Percentiles rank a stretch among this genome's conserved stretches.
These are phyloP conservation scores for Listronotus bonariensis DNA, from an alignment of 1,140 invertebrate species.

Conservation along the genomic window DNA sequence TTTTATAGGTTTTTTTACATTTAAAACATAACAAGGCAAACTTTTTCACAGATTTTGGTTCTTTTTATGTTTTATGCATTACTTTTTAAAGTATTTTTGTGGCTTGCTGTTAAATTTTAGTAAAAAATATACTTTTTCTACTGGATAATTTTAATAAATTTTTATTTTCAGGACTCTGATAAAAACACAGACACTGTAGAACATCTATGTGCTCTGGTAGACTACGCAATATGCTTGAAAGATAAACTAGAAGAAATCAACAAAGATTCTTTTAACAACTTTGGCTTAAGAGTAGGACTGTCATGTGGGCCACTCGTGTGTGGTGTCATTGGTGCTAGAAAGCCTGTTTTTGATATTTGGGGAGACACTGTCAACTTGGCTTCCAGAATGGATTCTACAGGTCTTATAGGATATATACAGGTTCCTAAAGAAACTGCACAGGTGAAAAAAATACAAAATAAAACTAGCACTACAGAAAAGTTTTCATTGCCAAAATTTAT, in stretches of 20 bases:
- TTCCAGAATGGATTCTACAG: constrained; percentile 91
- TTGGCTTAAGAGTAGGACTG: constrained; percentile 90
- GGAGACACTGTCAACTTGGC: constrained; percentile 93
- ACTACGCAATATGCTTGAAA: constrained; percentile 93
- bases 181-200: constrained; percentile 66
- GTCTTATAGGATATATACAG: constrained; percentile 84
- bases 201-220: constrained; percentile 84
- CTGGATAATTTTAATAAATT: too few relatives aligned
- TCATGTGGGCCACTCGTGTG: constrained; percentile 93
- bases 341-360: constrained; percentile 99
- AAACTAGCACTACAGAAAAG: too few relatives aligned
- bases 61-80: too few relatives aligned
- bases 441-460: too few relatives aligned
- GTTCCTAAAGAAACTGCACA: constrained; percentile 83
- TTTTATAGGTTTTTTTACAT: too few relatives aligned
- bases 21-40: too few relatives aligned
- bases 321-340: constrained; percentile 95
- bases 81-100: too few relatives aligned
- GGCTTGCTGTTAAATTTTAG: too few relatives aligned
- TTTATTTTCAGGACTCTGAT: constrained; percentile 54
- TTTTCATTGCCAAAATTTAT: too few relatives aligned
- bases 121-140: too few relatives aligned
- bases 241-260: constrained; percentile 91
- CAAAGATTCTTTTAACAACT: constrained; percentile 96
- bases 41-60: too few relatives aligned